A percentile compares a stretch with the other conserved stretches of the same genome.
phyloP scores from a whole-genome alignment of 2,113 vertebrate genomes.

The Erinaceus europaeus region DNA sequence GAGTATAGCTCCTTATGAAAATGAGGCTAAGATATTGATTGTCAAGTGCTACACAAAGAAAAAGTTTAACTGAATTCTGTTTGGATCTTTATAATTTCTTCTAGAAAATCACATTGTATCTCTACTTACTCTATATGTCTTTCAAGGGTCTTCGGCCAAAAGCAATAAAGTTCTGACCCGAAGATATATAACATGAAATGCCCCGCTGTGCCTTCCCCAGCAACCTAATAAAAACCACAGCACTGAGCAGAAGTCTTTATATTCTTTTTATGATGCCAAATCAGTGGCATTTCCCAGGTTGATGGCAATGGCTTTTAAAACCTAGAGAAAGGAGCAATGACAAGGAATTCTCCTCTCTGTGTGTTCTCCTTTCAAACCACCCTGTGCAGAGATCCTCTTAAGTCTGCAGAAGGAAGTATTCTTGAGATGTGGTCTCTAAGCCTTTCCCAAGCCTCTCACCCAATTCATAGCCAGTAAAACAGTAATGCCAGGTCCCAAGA shows the following conservation, averaged over 20 bases:
- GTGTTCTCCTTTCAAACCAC: background rate
- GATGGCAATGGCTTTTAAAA: constrained; percentile 30
- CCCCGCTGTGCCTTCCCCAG: constrained; percentile 40
- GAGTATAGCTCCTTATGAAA: constrained; percentile 23
- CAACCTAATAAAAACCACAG: constrained; percentile 53
- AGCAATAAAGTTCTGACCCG: constrained; percentile 58
- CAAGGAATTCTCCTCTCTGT: constrained; percentile 3
- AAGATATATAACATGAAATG: constrained; percentile 50
- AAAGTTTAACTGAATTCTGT: constrained; percentile 24
- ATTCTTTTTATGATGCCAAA: constrained; percentile 48
- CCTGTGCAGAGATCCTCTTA: background rate
- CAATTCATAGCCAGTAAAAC: background rate
- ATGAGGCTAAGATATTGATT: constrained; percentile 16
- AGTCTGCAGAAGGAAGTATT: background rate
- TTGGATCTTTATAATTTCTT: constrained; percentile 58
- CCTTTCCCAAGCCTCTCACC: background rate
- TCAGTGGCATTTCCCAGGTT: constrained; percentile 41
- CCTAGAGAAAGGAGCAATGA: constrained; percentile 16
- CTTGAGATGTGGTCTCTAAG: background rate
- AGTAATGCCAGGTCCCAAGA: background rate
- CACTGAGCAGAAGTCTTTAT: constrained; percentile 49
- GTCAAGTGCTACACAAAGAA: background rate
- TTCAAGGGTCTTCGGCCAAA: constrained; percentile 51
- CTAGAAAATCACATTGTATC: constrained; percentile 1
- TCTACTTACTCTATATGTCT: constrained; percentile 38